These are phyloP conservation scores for Napeogenes inachia DNA, from an alignment of 2,888 invertebrate species.

Conservation along the genomic window DNA sequence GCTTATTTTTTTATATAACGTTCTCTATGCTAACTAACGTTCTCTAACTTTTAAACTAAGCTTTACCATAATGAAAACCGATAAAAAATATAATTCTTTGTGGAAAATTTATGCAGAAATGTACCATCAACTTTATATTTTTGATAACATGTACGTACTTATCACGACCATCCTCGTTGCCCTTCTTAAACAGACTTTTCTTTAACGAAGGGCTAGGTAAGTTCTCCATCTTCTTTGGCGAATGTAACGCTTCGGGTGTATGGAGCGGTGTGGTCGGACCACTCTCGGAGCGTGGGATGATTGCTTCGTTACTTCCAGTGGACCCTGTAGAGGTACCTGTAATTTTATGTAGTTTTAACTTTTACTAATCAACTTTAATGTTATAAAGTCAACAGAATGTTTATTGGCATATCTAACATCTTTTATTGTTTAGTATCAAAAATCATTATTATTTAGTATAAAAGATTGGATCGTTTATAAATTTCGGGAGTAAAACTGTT, in stretches of 20 bases:
- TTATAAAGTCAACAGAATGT: too few species aligned
- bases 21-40: too few species aligned
- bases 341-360: conserved; percentile 6
- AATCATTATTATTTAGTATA: too few species aligned
- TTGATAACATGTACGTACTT: conserved; percentile 76
- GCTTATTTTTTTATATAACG: too few species aligned
- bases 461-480: too few species aligned
- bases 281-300: conserved; percentile 39
- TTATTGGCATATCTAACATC: too few species aligned
- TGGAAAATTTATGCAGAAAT: not conserved
- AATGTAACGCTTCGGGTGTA: conserved; percentile 31
- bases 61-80: too few species aligned
- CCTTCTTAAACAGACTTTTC: conserved; percentile 89
- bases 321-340: conserved; percentile 65
- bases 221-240: conserved; percentile 49
- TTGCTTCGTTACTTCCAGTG: conserved; percentile 49
- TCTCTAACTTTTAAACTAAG: too few species aligned
- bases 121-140: not conserved
- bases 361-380: conserved; percentile 1
- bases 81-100: too few species aligned
- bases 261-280: conserved; percentile 40
- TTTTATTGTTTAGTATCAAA: too few species aligned
- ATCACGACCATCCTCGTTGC: conserved; percentile 94
- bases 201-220: conserved; percentile 82
- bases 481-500: too few species aligned